Evolutionary conservation across 2,797 vertebrate genomes (phyloP).

Genomic region (Danio jaintianensis): DNA sequence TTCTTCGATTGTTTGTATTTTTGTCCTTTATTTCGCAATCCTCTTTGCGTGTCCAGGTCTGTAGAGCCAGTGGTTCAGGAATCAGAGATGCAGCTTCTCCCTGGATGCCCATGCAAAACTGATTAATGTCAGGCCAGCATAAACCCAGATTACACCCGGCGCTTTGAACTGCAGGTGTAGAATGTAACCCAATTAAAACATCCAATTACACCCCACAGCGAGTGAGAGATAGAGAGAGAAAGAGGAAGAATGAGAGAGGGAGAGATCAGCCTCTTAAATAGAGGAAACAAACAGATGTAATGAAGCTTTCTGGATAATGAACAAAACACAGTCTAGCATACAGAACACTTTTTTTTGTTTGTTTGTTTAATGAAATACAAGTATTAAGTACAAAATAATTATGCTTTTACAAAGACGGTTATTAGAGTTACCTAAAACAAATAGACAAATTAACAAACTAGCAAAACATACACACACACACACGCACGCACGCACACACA

Average conservation of each 20-base stretch:
- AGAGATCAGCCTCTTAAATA: slow-evolving; percentile 16
- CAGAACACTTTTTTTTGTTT: not conserved
- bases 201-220: slow-evolving; percentile 54
- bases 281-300: slow-evolving; percentile 29
- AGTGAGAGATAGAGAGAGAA: slow-evolving; percentile 30
- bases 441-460: too few species aligned
- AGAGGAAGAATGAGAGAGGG: not conserved
- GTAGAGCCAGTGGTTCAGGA: slow-evolving; percentile 15
- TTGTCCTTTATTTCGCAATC: not conserved
- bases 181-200: slow-evolving; percentile 64
- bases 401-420: too few species aligned
- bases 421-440: too few species aligned
- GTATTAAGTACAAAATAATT: not conserved
- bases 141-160: slow-evolving; percentile 62
- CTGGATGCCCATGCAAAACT: slow-evolving; percentile 57
- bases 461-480: too few species aligned
- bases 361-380: too few species aligned
- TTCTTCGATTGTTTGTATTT: not conserved
- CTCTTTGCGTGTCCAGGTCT: slow-evolving; percentile 30
- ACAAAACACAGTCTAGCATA: slow-evolving; percentile 17
- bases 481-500: too few species aligned
- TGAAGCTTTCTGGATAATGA: slow-evolving; percentile 9
- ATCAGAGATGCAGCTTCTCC: slow-evolving; percentile 26
- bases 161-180: slow-evolving; percentile 48
- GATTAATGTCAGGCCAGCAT: slow-evolving; percentile 60